A percentile compares a stretch with the other conserved stretches of the same genome.
These are phyloP conservation scores for Notolepis coatsorum DNA, from an alignment of 2,797 vertebrate genomes.

Conservation along the genomic window DNA sequence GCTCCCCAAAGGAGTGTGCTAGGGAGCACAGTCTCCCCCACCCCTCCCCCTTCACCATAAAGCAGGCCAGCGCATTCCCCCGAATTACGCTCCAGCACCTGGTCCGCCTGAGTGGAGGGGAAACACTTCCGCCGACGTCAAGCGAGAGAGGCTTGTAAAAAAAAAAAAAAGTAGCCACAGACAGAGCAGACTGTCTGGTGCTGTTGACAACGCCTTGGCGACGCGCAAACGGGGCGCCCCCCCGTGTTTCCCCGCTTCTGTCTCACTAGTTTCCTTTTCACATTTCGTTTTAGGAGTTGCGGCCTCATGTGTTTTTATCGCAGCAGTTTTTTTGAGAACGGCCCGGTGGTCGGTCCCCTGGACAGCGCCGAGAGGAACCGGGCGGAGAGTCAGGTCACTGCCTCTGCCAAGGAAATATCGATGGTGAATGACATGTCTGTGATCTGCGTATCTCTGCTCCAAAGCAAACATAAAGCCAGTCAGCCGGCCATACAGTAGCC, in stretches of 20 bases:
- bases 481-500: slow-evolving; percentile 46
- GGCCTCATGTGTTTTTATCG: slow-evolving; percentile 67
- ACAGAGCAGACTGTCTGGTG: slow-evolving; percentile 67
- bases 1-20: slow-evolving; percentile 18
- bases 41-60: slow-evolving; percentile 38
- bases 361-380: slow-evolving; percentile 47
- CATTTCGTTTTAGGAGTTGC: slow-evolving; percentile 32
- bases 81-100: slow-evolving; percentile 58
- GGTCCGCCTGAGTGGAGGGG: slow-evolving; percentile 43
- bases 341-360: slow-evolving; percentile 54
- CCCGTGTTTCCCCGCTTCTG: slow-evolving; percentile 37
- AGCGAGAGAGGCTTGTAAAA: slow-evolving; percentile 60
- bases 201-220: slow-evolving; percentile 72
- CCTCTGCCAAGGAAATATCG: slow-evolving; percentile 60
- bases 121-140: slow-evolving; percentile 59
- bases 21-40: slow-evolving; percentile 18
- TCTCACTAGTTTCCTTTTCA: slow-evolving; percentile 42
- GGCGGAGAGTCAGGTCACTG: slow-evolving; percentile 48
- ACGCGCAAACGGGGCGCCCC: slow-evolving; percentile 36
- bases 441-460: slow-evolving; percentile 55
- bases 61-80: slow-evolving; percentile 41
- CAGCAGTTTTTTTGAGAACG: slow-evolving; percentile 54
- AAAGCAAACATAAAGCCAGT: slow-evolving; percentile 45
- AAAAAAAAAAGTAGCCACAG: slow-evolving; percentile 45
- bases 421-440: slow-evolving; percentile 54